Evolutionary conservation across 2,113 vertebrate species (phyloP).

Genomic region (Orycteropus afer): DNA sequence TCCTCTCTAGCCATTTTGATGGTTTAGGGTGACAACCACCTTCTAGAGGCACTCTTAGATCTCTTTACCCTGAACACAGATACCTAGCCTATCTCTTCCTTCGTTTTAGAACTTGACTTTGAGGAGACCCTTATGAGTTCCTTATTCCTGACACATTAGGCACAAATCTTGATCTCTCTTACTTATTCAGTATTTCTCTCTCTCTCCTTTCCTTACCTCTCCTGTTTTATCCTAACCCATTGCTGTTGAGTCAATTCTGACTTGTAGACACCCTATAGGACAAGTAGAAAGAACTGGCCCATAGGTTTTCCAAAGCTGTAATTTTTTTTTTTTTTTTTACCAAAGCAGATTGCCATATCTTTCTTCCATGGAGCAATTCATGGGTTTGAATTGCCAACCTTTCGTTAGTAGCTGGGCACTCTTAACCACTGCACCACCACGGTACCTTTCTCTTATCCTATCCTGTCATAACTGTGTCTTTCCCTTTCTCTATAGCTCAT

Average conservation of each 20-base stretch:
- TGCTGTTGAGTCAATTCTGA: not conserved
- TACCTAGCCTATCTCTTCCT: not conserved
- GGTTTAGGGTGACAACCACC: not conserved
- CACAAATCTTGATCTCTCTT: not conserved
- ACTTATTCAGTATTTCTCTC: no score
- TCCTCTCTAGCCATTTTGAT: not conserved
- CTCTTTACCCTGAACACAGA: not conserved
- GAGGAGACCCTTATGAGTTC: not conserved
- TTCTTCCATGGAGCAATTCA: not conserved
- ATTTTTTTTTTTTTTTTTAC: no score
- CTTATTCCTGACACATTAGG: not conserved
- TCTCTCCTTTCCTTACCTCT: not conserved
- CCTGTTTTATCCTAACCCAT: not conserved
- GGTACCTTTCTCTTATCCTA: not conserved
- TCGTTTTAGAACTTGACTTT: not conserved
- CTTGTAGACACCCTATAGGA: not conserved
- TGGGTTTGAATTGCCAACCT: not conserved
- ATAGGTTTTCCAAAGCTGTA: not conserved
- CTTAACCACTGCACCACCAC: not conserved
- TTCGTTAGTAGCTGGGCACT: not conserved
- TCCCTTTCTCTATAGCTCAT: not conserved
- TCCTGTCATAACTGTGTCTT: not conserved
- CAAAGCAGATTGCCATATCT: not conserved
- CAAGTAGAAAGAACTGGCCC: not conserved
- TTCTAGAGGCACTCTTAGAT: not conserved